Percentiles rank a stretch among this genome's conserved stretches.
Evolutionary conservation across 2,113 vertebrate species (phyloP).

Genomic region (Macaca mulatta): DNA sequence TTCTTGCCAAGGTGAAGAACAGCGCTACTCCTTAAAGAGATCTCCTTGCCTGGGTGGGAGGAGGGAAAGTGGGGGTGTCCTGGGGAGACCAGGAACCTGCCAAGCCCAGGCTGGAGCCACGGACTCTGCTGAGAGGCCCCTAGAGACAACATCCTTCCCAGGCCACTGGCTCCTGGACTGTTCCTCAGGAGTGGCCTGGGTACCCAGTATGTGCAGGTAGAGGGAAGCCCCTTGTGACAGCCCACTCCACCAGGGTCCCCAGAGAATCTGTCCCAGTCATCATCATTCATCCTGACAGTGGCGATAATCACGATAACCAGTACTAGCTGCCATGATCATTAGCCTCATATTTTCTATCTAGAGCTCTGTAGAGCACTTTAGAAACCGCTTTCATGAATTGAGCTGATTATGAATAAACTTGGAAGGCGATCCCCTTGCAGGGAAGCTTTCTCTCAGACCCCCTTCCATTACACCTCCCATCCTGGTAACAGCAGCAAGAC

Average conservation of each 20-base stretch:
- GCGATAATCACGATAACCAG: slow-evolving; percentile 11
- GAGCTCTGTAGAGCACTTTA: slow-evolving; percentile 60
- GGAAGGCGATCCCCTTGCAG: slow-evolving; percentile 28
- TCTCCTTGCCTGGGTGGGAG: not conserved
- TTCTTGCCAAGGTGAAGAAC: slow-evolving; percentile 93
- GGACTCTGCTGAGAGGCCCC: slow-evolving; percentile 32
- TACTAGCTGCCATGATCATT: slow-evolving; percentile 33
- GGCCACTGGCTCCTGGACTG: not conserved
- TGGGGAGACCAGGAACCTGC: not conserved
- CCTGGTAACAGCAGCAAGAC: not conserved
- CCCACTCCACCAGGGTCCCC: not conserved
- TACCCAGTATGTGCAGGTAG: not conserved
- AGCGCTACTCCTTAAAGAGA: slow-evolving; percentile 83
- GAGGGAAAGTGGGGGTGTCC: not conserved
- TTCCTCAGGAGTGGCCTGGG: not conserved
- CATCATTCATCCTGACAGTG: slow-evolving; percentile 6
- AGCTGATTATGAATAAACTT: slow-evolving; percentile 73
- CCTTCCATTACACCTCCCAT: not conserved
- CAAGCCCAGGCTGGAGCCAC: not conserved
- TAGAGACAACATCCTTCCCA: not conserved
- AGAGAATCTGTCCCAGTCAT: not conserved
- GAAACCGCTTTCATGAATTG: slow-evolving; percentile 44
- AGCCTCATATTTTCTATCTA: slow-evolving; percentile 53
- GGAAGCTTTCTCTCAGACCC: slow-evolving; percentile 32
- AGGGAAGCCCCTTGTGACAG: not conserved